Percentiles rank a stretch among this genome's conserved stretches.
These are phyloP conservation scores for Drosophila setifemur DNA, from an alignment of 1,140 invertebrate genomes.

Conservation along the genomic window DNA sequence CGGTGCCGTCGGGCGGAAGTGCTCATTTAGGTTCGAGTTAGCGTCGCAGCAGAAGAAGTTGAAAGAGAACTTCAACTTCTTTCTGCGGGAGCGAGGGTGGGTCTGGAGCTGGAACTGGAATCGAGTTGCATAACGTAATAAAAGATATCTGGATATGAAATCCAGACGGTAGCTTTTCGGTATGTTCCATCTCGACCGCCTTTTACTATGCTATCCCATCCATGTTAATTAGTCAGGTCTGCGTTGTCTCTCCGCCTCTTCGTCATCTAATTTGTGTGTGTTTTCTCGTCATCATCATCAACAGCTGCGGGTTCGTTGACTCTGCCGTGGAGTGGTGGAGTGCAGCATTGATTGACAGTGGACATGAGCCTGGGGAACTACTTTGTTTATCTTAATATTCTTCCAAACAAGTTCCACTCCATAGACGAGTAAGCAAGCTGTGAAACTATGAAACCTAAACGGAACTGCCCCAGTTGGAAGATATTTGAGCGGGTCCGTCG, in stretches of 20 bases:
- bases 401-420: conserved; percentile 39
- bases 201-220: conserved; percentile 21
- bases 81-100: not conserved
- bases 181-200: not conserved
- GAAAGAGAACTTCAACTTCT: conserved; percentile 47
- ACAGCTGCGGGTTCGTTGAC: conserved; percentile 55
- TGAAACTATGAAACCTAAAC: conserved; percentile 16
- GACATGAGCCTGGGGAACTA: conserved; percentile 54
- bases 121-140: conserved; percentile 18
- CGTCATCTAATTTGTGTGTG: conserved; percentile 69
- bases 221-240: conserved; percentile 67
- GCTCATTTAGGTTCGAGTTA: conserved; percentile 58
- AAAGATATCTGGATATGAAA: conserved; percentile 26
- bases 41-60: no score
- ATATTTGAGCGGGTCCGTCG: conserved; percentile 18
- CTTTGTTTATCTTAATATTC: conserved; percentile 39
- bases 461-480: conserved; percentile 23
- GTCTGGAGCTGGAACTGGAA: not conserved
- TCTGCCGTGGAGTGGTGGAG: conserved; percentile 31
- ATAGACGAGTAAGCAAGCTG: conserved; percentile 26
- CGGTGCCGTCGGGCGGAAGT: conserved; percentile 61
- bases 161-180: conserved; percentile 19
- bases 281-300: conserved; percentile 51
- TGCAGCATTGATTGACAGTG: conserved; percentile 78
- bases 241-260: conserved; percentile 41